Conservation (phyloP, 2,797 vertebrate species). For the Clarias platycephalus region DNA sequence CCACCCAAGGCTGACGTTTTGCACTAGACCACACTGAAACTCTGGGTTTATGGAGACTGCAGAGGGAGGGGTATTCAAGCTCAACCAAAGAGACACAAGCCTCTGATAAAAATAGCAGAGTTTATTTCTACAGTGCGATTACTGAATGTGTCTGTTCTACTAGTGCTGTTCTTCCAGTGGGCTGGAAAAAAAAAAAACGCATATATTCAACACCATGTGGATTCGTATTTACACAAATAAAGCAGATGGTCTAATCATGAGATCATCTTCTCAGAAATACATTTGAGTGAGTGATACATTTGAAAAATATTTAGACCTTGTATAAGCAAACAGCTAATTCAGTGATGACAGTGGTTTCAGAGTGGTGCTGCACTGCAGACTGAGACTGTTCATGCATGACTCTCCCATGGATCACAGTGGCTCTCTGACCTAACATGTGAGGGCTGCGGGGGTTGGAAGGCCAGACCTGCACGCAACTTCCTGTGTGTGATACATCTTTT, state of each 20-base stretch:
- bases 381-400: constrained; percentile 54
- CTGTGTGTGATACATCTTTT: constrained; percentile 29
- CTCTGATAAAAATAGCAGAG: constrained; percentile 57
- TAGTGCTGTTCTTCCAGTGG: constrained; percentile 43
- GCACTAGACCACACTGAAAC: constrained; percentile 66
- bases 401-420: constrained; percentile 49
- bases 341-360: constrained; percentile 53
- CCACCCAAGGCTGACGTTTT: constrained; percentile 49
- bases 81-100: constrained; percentile 43
- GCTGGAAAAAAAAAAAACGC: constrained; percentile 20
- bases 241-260: constrained; percentile 55
- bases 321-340: constrained; percentile 44
- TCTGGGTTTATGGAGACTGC: constrained; percentile 31
- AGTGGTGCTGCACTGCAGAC: constrained; percentile 59
- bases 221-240: constrained; percentile 50
- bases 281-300: constrained; percentile 42
- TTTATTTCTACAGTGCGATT: constrained; percentile 56
- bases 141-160: constrained; percentile 44
- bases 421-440: constrained; percentile 53
- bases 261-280: constrained; percentile 50
- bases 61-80: constrained; percentile 34
- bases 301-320: constrained; percentile 41
- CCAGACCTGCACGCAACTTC: constrained; percentile 41
- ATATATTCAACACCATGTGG: constrained; percentile 50
- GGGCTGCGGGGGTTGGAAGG: constrained; percentile 53